These are phyloP conservation scores for Bovichtus variegatus DNA, from an alignment of 2,797 vertebrate species.

Conservation along the genomic window DNA sequence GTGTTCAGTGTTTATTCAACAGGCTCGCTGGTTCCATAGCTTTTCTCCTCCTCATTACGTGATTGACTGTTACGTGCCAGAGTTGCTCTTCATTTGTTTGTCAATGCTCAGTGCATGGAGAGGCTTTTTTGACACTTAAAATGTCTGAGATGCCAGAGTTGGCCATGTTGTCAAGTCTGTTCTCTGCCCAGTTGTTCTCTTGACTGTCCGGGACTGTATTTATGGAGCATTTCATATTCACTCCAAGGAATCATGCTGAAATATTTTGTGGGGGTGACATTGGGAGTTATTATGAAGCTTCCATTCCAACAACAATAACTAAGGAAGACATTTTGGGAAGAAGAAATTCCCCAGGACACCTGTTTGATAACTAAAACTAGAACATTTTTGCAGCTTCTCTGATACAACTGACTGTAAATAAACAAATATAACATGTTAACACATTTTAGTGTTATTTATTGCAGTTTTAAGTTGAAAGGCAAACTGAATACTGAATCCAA, in stretches of 20 bases:
- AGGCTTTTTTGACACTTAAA: slow-evolving; percentile 24
- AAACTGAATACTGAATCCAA: neutral
- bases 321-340: neutral
- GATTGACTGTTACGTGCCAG: slow-evolving; percentile 58
- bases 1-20: slow-evolving; percentile 50
- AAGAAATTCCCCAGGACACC: neutral
- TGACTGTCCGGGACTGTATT: neutral
- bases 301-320: neutral
- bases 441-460: neutral
- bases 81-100: slow-evolving; percentile 51
- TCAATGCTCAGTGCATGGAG: slow-evolving; percentile 13
- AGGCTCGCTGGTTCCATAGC: slow-evolving; percentile 21
- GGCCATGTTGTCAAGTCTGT: neutral
- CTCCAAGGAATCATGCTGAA: neutral
- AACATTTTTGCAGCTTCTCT: neutral
- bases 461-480: neutral
- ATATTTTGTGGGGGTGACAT: neutral
- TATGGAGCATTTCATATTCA: neutral
- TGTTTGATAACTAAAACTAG: neutral
- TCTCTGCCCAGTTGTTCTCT: neutral
- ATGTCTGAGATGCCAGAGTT: slow-evolving; percentile 11
- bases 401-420: neutral
- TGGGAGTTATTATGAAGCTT: neutral
- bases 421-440: neutral
- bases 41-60: slow-evolving; percentile 35